phyloP scores from a whole-genome alignment of 2,797 vertebrate genomes.

The Salarias fasciatus region DNA sequence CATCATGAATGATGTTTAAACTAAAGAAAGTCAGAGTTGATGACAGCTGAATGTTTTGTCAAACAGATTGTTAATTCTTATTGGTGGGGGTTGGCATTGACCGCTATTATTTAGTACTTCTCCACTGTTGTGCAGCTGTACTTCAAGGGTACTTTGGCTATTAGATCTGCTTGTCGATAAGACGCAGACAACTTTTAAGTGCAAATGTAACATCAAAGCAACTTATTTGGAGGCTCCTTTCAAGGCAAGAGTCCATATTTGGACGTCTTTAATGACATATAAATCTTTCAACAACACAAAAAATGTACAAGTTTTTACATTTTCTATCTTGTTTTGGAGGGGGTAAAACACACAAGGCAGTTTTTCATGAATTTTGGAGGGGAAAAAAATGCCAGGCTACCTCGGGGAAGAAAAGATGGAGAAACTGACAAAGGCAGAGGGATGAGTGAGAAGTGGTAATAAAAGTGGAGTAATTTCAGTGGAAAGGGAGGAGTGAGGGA shows the following conservation, averaged over 20 bases:
- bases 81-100: no score
- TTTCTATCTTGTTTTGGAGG: conserved; percentile 64
- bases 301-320: conserved; percentile 67
- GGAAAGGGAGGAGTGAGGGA: conserved; percentile 54
- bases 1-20: no score
- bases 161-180: conserved; percentile 10
- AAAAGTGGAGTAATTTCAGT: conserved; percentile 72
- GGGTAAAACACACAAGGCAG: conserved; percentile 39
- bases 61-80: no score
- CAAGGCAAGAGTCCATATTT: conserved; percentile 31
- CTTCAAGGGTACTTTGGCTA: background rate
- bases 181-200: conserved; percentile 5
- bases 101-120: no score
- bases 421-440: conserved; percentile 67
- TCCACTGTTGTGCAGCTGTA: background rate
- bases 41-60: background rate
- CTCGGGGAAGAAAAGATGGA: conserved; percentile 68
- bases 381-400: conserved; percentile 62
- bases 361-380: conserved; percentile 70
- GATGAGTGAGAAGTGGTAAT: conserved; percentile 70
- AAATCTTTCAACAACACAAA: conserved; percentile 53
- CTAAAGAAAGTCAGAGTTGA: no score
- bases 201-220: conserved; percentile 38
- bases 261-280: conserved; percentile 66
- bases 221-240: conserved; percentile 25